phyloP scores from a whole-genome alignment of 2,888 invertebrate species.

The Hylaea fasciaria region DNA sequence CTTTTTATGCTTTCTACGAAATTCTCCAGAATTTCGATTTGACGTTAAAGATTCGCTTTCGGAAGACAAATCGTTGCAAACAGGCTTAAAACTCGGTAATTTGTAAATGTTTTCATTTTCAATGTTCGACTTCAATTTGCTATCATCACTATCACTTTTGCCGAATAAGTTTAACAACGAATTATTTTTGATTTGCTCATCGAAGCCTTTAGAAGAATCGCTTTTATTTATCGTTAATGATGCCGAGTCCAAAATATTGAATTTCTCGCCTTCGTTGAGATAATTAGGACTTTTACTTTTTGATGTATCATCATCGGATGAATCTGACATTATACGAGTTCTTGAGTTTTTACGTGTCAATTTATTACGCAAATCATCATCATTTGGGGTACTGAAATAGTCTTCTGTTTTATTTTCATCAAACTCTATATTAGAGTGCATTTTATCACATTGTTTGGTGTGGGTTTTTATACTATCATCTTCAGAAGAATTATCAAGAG shows the following conservation, averaged over 20 bases:
- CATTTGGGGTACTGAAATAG: constrained; percentile 76
- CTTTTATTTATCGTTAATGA: constrained; percentile 57
- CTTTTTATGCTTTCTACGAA: constrained; percentile 92
- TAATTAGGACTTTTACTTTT: constrained; percentile 76
- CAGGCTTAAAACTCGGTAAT: constrained; percentile 60
- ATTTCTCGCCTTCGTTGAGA: constrained; percentile 81
- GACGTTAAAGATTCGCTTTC: constrained; percentile 76
- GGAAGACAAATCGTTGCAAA: constrained; percentile 75
- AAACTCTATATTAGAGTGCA: constrained; percentile 69
- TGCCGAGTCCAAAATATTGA: constrained; percentile 82
- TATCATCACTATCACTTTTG: constrained; percentile 79
- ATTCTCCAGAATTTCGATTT: constrained; percentile 76
- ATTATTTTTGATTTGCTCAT: constrained; percentile 69
- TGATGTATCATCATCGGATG: constrained; percentile 88
- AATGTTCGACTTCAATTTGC: constrained; percentile 67
- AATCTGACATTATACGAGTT: constrained; percentile 91
- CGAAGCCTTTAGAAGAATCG: constrained; percentile 56
- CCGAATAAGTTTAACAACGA: constrained; percentile 75
- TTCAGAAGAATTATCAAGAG: constrained; percentile 84
- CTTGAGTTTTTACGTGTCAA: constrained; percentile 88
- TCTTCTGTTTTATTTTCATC: constrained; percentile 79
- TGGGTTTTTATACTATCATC: constrained; percentile 74
- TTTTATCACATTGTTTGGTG: constrained; percentile 82
- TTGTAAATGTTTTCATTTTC: constrained; percentile 71
- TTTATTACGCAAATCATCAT: constrained; percentile 83